Percentiles rank a stretch among this genome's conserved stretches.
phyloP scores from a whole-genome alignment of 2,113 vertebrate genomes.

The Melanostigma gelatinosum region DNA sequence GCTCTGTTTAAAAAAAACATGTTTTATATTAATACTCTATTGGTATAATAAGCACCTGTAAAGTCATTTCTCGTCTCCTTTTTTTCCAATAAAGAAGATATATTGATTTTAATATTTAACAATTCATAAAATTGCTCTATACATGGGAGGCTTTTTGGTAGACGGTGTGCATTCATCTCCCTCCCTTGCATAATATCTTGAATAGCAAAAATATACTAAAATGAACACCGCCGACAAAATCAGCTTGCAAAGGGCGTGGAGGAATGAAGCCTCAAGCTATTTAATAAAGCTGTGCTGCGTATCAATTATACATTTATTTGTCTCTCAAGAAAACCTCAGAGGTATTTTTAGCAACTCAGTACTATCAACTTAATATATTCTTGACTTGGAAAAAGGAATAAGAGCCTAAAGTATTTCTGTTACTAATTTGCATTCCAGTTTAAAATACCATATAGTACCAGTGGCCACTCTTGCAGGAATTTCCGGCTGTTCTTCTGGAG shows the following conservation, averaged over 20 bases:
- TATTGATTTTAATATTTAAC: slow-evolving; percentile 48
- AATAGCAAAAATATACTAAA: slow-evolving; percentile 39
- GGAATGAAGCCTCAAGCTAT: slow-evolving; percentile 25
- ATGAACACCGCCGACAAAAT: slow-evolving; percentile 4
- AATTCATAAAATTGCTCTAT: slow-evolving; percentile 32
- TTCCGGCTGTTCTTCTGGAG: background rate
- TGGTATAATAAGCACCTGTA: background rate
- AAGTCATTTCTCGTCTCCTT: slow-evolving; percentile 10
- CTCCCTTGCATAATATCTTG: slow-evolving; percentile 1
- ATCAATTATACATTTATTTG: slow-evolving; percentile 34
- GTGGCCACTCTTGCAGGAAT: background rate
- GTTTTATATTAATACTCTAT: background rate
- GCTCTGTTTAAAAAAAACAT: background rate
- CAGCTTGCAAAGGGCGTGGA: slow-evolving; percentile 26
- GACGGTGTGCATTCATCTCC: slow-evolving; percentile 24
- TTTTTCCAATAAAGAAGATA: slow-evolving; percentile 17
- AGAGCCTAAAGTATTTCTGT: background rate
- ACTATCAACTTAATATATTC: background rate
- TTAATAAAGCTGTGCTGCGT: slow-evolving; percentile 7
- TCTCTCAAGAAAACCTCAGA: slow-evolving; percentile 9
- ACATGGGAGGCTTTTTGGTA: slow-evolving; percentile 5
- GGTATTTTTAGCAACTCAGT: slow-evolving; percentile 2
- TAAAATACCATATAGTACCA: background rate
- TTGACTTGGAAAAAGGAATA: background rate
- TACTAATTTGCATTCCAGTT: slow-evolving; percentile 1